A percentile compares a stretch with the other conserved stretches of the same genome.
phyloP scores from a whole-genome alignment of 1,140 invertebrate genomes.

The Drosophila lini region DNA sequence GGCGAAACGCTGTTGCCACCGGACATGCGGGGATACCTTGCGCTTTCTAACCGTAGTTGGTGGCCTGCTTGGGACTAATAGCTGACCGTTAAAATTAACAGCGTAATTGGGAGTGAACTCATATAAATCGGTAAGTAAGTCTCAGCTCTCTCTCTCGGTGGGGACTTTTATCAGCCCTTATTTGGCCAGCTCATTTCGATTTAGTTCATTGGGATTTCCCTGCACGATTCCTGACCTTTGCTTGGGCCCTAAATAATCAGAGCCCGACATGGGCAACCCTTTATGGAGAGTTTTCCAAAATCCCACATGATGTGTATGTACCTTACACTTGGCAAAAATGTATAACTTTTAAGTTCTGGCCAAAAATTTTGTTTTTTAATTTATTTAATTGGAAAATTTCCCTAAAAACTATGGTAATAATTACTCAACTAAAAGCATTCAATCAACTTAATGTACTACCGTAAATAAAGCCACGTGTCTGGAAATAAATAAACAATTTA shows the following conservation, averaged over 20 bases:
- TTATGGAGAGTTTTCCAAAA: neutral
- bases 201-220: slow-evolving; percentile 40
- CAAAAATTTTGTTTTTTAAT: too few species aligned
- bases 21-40: slow-evolving; percentile 28
- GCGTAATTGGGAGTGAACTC: slow-evolving; percentile 32
- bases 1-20: slow-evolving; percentile 43
- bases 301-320: slow-evolving; percentile 33
- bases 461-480: slow-evolving; percentile 4
- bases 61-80: slow-evolving; percentile 44
- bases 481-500: slow-evolving; percentile 6
- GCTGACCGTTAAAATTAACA: slow-evolving; percentile 41
- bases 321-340: neutral
- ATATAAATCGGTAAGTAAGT: slow-evolving; percentile 29
- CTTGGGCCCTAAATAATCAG: slow-evolving; percentile 27
- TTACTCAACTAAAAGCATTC: neutral
- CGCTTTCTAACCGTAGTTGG: slow-evolving; percentile 59
- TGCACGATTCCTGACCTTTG: slow-evolving; percentile 30
- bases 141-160: neutral
- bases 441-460: neutral
- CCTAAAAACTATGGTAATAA: neutral
- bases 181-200: slow-evolving; percentile 13
- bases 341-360: too few species aligned
- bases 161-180: slow-evolving; percentile 1
- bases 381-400: too few species aligned
- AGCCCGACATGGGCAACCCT: slow-evolving; percentile 24